These are phyloP conservation scores for Hetaerina americana DNA, from an alignment of 1,140 invertebrate genomes.

Conservation along the genomic window DNA sequence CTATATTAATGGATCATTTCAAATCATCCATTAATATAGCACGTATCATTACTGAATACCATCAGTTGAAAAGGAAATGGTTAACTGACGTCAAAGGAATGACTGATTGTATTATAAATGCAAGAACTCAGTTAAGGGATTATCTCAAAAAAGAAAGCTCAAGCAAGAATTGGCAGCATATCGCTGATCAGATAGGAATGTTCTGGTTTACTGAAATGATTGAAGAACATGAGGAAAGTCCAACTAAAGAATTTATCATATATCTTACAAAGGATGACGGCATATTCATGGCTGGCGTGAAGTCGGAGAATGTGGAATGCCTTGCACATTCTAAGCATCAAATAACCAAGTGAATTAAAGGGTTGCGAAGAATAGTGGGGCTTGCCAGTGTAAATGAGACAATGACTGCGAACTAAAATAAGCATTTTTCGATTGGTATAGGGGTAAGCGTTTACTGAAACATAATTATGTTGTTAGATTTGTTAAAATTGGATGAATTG, in stretches of 20 bases:
- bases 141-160: slow-evolving; percentile 81
- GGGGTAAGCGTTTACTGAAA: too few relatives aligned
- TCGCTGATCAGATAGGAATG: slow-evolving; percentile 99
- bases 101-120: slow-evolving; percentile 93
- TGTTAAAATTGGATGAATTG: too few relatives aligned
- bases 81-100: slow-evolving; percentile 87
- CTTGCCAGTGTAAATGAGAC: too few relatives aligned
- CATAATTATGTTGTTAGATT: too few relatives aligned
- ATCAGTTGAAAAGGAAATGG: too few relatives aligned
- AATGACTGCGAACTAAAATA: too few relatives aligned
- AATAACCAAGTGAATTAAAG: slow-evolving; percentile 88
- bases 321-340: slow-evolving; percentile 79
- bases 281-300: slow-evolving; percentile 95
- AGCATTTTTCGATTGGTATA: too few relatives aligned
- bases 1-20: too few relatives aligned
- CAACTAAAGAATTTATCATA: slow-evolving; percentile 88
- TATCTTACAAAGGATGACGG: slow-evolving; percentile 98
- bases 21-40: too few relatives aligned
- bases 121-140: slow-evolving; percentile 60
- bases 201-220: slow-evolving; percentile 96
- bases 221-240: slow-evolving; percentile 69
- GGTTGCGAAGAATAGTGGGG: too few relatives aligned
- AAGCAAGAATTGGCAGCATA: slow-evolving; percentile 78
- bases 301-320: slow-evolving; percentile 90
- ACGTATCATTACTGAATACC: too few relatives aligned